Percentiles rank a stretch among this genome's conserved stretches.
phyloP scores from a whole-genome alignment of 2,113 vertebrate genomes.

The Atherinomorus stipes region DNA sequence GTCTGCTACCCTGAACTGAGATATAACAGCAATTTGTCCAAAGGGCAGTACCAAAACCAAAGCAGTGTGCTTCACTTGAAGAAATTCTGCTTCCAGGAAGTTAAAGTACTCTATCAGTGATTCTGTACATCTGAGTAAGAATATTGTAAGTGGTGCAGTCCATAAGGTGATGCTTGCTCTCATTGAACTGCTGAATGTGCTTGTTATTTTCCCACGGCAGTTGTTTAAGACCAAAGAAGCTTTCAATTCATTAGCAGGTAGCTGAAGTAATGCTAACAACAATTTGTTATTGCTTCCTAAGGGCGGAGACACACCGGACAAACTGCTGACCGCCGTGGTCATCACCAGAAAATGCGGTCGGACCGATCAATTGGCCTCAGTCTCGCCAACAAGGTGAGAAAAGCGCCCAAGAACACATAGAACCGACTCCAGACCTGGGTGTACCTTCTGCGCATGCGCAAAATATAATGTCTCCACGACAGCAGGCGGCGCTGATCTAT shows the following conservation, averaged over 20 bases:
- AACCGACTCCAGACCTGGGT: no score
- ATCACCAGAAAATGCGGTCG: no score
- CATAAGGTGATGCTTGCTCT: background rate
- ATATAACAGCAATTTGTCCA: background rate
- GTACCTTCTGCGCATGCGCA: no score
- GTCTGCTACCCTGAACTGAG: background rate
- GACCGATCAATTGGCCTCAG: no score
- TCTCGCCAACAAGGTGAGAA: no score
- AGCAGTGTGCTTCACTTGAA: background rate
- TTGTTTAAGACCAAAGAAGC: background rate
- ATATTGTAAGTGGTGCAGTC: background rate
- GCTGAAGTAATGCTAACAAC: background rate
- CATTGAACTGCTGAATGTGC: background rate
- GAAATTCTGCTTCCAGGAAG: background rate
- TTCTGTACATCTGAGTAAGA: conserved; percentile 5
- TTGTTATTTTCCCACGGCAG: background rate
- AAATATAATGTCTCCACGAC: no score
- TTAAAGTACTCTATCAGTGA: background rate
- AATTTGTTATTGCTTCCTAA: background rate
- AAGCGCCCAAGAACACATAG: no score
- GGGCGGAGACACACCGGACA: no score
- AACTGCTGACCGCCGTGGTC: no score
- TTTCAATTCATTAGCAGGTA: background rate
- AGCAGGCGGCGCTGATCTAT: no score
- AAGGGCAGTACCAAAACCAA: background rate